Base-by-base conservation (phyloP, 2,113 vertebrate genomes). In the Neogobius melanostomus region DNA sequence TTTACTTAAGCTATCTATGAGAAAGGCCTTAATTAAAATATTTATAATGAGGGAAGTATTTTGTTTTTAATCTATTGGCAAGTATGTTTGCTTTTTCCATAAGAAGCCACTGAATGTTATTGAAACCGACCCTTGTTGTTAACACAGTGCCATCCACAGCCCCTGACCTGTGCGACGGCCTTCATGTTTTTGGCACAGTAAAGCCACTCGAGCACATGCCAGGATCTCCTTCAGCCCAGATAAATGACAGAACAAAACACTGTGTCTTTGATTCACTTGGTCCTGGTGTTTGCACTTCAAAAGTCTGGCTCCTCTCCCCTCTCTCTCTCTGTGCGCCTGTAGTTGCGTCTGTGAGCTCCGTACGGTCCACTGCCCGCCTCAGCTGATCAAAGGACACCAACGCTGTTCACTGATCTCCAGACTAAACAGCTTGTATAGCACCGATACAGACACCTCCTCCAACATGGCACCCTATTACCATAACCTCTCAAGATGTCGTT, bases 311-410 rank as follows among this genome's bases (percentile, higher is more conserved):
- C 57, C 52, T 12, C 68, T 60, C 52, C 47, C 61, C 69, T 11
- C 17, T 21, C 53, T 56, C 28, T 36, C 28, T 36, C 28, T 36
- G 1, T 36, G 28, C 28, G 28, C 28, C 28, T 36, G 28, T 36
- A 36, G 28, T 36, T 36, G 28, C 17, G 53, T 56, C 17, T 56
- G 17, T 21, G 8, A 17, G 8, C 17, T 84, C 84, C 85, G 72
- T 76, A 45, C 68, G 83, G 83, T 83, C 71, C 68, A 62, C 51
- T 57, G 36, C 62, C 70, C 64, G 66, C 66, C 66, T 74, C 65
- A 60, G 74, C 76, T 80, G 89, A 90, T 92, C 89, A 91, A 91
- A 91, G 84, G 73, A 64, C 53, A 67, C 73, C 83, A 71, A 79
- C 81, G 85, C 81, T 79, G 57, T 80, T 80, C 66, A 75, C 75